Evolutionary conservation across 2,888 invertebrate species (phyloP).

Genomic region (Eretmocerus hayati): DNA sequence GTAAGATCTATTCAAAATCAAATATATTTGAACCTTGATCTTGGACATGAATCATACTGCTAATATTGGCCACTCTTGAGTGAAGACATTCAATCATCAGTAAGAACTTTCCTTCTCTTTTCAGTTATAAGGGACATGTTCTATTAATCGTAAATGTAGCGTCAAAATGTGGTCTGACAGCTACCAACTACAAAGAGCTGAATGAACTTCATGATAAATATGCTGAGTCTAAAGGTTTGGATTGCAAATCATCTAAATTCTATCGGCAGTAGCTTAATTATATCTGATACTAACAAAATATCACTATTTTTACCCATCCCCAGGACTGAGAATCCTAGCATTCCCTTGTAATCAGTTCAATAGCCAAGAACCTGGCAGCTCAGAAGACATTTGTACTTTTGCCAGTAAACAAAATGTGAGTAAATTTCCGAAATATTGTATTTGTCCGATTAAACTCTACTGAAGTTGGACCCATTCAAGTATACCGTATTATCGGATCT

Average conservation of each 20-base stretch:
- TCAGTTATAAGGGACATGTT: constrained; percentile 68
- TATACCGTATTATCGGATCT: no score
- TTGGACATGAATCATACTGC: no score
- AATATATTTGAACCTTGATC: neutral
- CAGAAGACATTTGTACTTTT: constrained; percentile 60
- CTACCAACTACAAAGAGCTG: constrained; percentile 75
- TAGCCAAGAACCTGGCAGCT: constrained; percentile 61
- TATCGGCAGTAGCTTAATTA: neutral
- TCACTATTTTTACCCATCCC: no score
- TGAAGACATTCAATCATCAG: no score
- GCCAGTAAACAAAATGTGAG: constrained; percentile 53
- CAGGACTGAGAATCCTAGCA: constrained; percentile 70
- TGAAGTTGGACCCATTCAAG: no score
- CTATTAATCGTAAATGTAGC: constrained; percentile 84
- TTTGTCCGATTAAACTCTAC: no score
- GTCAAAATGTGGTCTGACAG: constrained; percentile 77
- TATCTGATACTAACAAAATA: no score
- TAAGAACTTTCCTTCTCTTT: no score
- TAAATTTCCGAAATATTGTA: no score
- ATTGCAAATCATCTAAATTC: neutral
- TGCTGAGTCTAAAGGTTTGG: constrained; percentile 55
- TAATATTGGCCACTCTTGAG: no score
- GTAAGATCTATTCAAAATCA: constrained; percentile 40
- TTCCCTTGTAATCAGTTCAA: constrained; percentile 87
- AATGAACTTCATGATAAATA: constrained; percentile 70